These are phyloP conservation scores for Dendrolimus punctatus DNA, from an alignment of 1,140 invertebrate genomes.

Conservation along the genomic window DNA sequence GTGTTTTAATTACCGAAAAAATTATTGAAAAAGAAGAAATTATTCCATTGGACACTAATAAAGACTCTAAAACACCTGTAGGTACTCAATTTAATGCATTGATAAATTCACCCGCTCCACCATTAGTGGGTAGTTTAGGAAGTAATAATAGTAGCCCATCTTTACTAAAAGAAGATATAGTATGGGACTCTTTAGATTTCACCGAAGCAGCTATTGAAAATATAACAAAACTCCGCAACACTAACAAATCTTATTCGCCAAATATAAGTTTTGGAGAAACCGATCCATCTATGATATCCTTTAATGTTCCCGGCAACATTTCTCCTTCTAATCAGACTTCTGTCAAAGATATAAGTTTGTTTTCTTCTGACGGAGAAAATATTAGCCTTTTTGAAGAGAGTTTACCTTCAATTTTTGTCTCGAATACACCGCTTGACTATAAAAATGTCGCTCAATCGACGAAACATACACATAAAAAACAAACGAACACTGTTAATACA, in stretches of 20 bases:
- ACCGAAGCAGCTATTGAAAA: slow-evolving; percentile 37
- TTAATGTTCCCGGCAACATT: slow-evolving; percentile 12
- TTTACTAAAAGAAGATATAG: slow-evolving; percentile 27
- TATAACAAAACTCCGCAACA: slow-evolving; percentile 31
- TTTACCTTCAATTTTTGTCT: slow-evolving; percentile 43
- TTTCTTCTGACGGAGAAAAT: slow-evolving; percentile 57
- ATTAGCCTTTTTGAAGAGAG: slow-evolving; percentile 71
- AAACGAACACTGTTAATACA: slow-evolving; percentile 32
- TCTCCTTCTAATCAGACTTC: slow-evolving; percentile 19
- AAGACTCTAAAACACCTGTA: too few species aligned
- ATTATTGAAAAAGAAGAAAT: too few species aligned
- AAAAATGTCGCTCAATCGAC: slow-evolving; percentile 9
- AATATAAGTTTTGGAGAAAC: slow-evolving; percentile 50
- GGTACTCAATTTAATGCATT: too few species aligned
- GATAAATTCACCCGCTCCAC: too few species aligned
- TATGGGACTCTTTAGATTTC: slow-evolving; percentile 52
- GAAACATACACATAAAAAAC: slow-evolving; percentile 17
- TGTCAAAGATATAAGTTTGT: slow-evolving; percentile 49
- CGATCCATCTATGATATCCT: slow-evolving; percentile 13
- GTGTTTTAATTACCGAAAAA: too few species aligned
- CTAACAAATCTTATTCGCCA: slow-evolving; percentile 37
- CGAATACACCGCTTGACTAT: slow-evolving; percentile 34
- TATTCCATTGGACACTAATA: too few species aligned
- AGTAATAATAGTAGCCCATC: neutral
- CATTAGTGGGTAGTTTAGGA: neutral